Percentiles rank a stretch among this genome's conserved stretches.
These are phyloP conservation scores for Alethe castanea DNA, from an alignment of 2,113 vertebrate genomes.

Conservation along the genomic window DNA sequence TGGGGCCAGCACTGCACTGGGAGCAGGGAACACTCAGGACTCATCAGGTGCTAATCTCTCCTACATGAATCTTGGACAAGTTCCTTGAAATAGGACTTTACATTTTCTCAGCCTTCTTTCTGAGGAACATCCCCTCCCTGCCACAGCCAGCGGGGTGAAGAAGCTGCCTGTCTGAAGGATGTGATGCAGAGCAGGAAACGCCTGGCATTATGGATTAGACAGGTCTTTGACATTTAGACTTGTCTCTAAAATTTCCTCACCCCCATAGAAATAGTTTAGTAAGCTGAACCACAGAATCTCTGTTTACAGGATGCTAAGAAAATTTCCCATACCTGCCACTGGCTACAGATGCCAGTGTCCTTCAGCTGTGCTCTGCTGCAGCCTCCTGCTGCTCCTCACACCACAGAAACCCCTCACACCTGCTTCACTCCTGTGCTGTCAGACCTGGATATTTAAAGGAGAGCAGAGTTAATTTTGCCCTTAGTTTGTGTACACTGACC, in stretches of 20 bases:
- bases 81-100: background rate
- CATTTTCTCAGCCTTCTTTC: background rate
- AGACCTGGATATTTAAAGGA: background rate
- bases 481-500: background rate
- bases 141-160: background rate
- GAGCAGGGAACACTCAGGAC: background rate
- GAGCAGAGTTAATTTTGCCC: background rate
- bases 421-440: background rate
- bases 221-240: background rate
- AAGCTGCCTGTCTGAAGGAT: background rate
- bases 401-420: background rate
- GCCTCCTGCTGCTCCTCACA: background rate
- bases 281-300: background rate
- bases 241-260: background rate
- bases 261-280: background rate
- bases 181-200: background rate
- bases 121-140: background rate
- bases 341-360: background rate
- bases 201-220: background rate
- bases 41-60: background rate
- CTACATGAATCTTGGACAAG: background rate
- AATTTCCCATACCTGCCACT: background rate
- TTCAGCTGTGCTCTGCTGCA: background rate
- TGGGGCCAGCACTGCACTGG: background rate
- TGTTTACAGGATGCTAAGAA: background rate